Percentiles rank a stretch among this genome's conserved stretches.
phyloP scores from a whole-genome alignment of 2,888 invertebrate species.

The Lycia hirtaria region DNA sequence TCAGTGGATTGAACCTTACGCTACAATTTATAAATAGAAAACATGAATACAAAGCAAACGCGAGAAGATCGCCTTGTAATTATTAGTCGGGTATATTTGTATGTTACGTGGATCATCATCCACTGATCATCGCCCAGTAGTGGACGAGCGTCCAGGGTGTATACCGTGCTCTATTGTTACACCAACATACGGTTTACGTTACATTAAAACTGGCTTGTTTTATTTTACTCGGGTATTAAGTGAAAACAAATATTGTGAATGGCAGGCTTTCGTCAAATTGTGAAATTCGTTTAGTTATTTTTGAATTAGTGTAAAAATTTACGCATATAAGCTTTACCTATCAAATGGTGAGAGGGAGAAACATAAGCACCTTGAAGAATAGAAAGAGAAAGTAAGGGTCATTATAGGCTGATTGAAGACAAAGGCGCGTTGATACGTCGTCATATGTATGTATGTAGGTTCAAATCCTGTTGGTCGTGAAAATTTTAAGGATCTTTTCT shows the following conservation, averaged over 20 bases:
- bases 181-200: conserved; percentile 16
- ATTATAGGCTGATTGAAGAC: too few species aligned
- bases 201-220: conserved; percentile 8
- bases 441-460: too few species aligned
- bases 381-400: neutral
- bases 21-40: conserved; percentile 33
- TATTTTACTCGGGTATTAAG: conserved; percentile 15
- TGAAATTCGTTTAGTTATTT: conserved; percentile 11
- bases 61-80: conserved; percentile 53
- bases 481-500: too few species aligned
- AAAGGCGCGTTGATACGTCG: too few species aligned
- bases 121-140: conserved; percentile 20
- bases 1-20: neutral
- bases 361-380: too few species aligned
- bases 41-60: conserved; percentile 51
- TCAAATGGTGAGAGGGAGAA: too few species aligned
- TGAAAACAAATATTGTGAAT: conserved; percentile 37
- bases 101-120: conserved; percentile 43
- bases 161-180: conserved; percentile 24
- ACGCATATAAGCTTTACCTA: too few species aligned
- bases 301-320: neutral
- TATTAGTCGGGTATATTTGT: conserved; percentile 64
- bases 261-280: conserved; percentile 27
- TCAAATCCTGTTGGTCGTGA: too few species aligned
- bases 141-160: conserved; percentile 9